phyloP scores from a whole-genome alignment of 2,797 vertebrate genomes.

The Balearica regulorum region DNA sequence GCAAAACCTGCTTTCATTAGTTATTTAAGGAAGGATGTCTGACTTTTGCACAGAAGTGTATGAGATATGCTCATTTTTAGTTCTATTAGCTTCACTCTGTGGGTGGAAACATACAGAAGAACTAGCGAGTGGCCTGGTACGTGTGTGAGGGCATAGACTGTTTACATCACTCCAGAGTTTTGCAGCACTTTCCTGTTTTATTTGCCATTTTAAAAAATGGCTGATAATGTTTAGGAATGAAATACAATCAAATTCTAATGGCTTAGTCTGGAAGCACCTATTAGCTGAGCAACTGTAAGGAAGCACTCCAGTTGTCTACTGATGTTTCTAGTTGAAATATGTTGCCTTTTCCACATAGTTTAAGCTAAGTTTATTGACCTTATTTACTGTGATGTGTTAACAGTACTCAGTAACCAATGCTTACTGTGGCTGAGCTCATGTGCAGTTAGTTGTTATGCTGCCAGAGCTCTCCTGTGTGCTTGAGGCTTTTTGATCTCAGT shows the following conservation, averaged over 20 bases:
- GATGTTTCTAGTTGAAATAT: not conserved
- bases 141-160: not conserved
- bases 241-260: not conserved
- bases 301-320: not conserved
- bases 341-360: not conserved
- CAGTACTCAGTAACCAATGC: not conserved
- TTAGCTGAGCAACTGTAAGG: not conserved
- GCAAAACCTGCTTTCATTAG: not conserved
- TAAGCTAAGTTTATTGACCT: not conserved
- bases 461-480: not conserved
- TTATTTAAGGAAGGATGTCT: not conserved
- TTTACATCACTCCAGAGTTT: not conserved
- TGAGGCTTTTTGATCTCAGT: slow-evolving; percentile 38
- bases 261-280: not conserved
- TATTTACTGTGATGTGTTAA: not conserved
- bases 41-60: not conserved
- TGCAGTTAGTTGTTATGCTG: not conserved
- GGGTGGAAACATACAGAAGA: not conserved
- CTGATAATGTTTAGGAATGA: not conserved
- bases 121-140: not conserved
- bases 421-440: not conserved
- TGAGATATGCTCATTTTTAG: not conserved
- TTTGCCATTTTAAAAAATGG: not conserved
- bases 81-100: not conserved
- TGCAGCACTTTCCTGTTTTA: not conserved